phyloP scores from a whole-genome alignment of 2,113 vertebrate genomes.

The Oxyruncus cristatus region DNA sequence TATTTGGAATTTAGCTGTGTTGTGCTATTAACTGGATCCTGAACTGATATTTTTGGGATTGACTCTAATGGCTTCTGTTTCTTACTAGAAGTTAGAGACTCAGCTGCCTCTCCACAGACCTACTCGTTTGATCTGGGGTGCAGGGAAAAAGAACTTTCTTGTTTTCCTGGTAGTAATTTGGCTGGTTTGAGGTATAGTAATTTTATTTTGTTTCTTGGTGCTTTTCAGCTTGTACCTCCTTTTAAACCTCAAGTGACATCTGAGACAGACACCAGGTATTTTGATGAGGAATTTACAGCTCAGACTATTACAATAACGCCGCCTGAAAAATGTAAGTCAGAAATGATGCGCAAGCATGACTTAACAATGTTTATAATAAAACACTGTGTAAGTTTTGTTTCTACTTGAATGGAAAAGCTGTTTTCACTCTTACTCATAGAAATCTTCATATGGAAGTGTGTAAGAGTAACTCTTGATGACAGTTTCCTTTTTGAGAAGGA shows the following conservation, averaged over 20 bases:
- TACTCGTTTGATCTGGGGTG: neutral
- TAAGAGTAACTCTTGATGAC: neutral
- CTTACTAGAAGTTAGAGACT: neutral
- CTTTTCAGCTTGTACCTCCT: slow-evolving; percentile 88
- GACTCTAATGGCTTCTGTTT: neutral
- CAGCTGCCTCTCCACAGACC: neutral
- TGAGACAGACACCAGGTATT: slow-evolving; percentile 94
- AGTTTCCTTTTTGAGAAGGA: neutral
- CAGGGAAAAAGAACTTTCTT: neutral
- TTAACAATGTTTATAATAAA: neutral
- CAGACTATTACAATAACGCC: slow-evolving; percentile 97
- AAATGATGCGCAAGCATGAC: neutral
- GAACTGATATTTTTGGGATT: neutral
- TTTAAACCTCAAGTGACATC: slow-evolving; percentile 98
- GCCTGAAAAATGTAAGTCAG: slow-evolving; percentile 91
- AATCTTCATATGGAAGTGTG: neutral
- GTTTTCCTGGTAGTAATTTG: neutral
- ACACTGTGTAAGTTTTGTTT: neutral
- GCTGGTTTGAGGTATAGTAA: neutral
- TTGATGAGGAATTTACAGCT: slow-evolving; percentile 95
- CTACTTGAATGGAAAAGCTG: neutral
- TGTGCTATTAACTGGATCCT: neutral
- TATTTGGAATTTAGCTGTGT: neutral
- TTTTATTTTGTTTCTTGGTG: neutral
- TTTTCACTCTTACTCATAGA: neutral